These are phyloP conservation scores for Phengaris alcon DNA, from an alignment of 2,888 invertebrate species.

Conservation along the genomic window DNA sequence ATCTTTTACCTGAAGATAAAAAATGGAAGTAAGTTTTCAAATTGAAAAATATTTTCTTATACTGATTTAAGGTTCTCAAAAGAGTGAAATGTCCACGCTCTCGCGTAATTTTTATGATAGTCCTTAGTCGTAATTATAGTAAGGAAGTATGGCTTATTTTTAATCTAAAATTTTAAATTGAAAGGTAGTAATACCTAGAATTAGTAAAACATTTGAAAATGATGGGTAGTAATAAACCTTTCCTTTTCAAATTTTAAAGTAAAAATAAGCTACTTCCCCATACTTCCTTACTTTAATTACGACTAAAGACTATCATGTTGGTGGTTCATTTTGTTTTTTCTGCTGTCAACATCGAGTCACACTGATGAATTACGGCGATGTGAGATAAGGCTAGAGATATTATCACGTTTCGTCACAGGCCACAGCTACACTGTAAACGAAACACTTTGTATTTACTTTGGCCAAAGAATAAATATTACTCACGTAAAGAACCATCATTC, in stretches of 20 bases:
- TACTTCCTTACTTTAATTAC: slow-evolving; percentile 50
- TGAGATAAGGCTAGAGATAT: slow-evolving; percentile 1
- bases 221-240: not conserved
- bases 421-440: not conserved
- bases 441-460: not conserved
- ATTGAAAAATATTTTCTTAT: no score
- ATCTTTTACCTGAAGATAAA: no score
- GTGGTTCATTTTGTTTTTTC: slow-evolving; percentile 42
- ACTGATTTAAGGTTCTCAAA: no score
- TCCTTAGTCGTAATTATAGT: slow-evolving; percentile 58
- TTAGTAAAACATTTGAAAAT: no score
- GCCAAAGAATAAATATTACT: no score
- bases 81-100: no score
- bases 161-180: slow-evolving; percentile 30
- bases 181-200: not conserved
- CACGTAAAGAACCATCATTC: no score
- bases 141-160: slow-evolving; percentile 37
- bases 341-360: slow-evolving; percentile 42
- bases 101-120: slow-evolving; percentile 39
- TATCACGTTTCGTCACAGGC: not conserved
- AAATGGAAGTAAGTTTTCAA: no score
- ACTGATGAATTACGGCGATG: slow-evolving; percentile 48
- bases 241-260: slow-evolving; percentile 28
- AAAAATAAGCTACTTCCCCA: slow-evolving; percentile 40
- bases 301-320: slow-evolving; percentile 54